Conservation (phyloP, 2,797 vertebrate genomes). For the Geotrypetes seraphini region DNA sequence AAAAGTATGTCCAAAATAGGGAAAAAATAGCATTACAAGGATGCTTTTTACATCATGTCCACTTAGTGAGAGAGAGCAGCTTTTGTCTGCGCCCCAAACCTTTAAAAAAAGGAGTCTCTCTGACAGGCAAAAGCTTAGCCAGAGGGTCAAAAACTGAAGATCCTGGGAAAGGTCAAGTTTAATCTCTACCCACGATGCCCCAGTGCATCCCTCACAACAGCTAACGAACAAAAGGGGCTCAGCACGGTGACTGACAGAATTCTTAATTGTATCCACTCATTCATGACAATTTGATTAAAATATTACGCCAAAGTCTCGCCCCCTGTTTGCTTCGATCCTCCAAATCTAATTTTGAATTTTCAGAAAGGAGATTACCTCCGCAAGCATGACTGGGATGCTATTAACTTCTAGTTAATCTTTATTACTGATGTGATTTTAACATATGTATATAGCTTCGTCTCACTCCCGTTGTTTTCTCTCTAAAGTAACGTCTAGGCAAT, state of each 20-base stretch:
- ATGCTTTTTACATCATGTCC: conserved; percentile 4
- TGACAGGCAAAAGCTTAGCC: conserved; percentile 44
- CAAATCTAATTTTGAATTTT: conserved; percentile 98
- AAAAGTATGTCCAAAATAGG: no score
- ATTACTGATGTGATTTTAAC: conserved; percentile 90
- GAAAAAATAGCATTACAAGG: conserved; percentile 12
- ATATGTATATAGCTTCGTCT: conserved; percentile 86
- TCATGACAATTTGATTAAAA: conserved; percentile 99
- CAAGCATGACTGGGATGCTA: conserved; percentile 92
- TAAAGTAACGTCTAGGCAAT: conserved; percentile 46
- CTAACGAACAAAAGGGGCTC: conserved; percentile 79
- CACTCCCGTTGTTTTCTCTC: conserved; percentile 54
- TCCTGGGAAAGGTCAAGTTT: conserved; percentile 66
- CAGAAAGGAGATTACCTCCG: conserved; percentile 96
- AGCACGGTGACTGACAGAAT: conserved; percentile 91
- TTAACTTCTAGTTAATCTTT: conserved; percentile 98
- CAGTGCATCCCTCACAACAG: conserved; percentile 50
- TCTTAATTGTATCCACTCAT: conserved; percentile 99
- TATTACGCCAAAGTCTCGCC: conserved; percentile 96
- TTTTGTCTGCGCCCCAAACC: conserved; percentile 10
- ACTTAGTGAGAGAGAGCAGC: neutral
- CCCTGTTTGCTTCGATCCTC: conserved; percentile 95
- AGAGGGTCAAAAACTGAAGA: conserved; percentile 56
- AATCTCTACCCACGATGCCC: conserved; percentile 54
- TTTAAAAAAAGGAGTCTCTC: conserved; percentile 23